Evolutionary conservation across 2,113 vertebrate species (phyloP).

Genomic region (Myodes glareolus): DNA sequence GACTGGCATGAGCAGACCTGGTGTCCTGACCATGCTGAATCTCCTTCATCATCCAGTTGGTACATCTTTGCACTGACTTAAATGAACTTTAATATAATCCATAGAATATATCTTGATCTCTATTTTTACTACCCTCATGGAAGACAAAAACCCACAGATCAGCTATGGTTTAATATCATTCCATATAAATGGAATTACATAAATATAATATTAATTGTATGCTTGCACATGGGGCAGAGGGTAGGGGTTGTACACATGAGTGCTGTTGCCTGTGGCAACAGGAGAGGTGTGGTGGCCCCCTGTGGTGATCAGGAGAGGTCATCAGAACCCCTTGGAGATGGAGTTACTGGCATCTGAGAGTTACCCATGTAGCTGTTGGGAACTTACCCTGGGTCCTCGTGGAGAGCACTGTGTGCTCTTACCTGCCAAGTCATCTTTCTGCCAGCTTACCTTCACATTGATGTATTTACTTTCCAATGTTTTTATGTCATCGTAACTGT

Average conservation of each 20-base stretch:
- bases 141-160: background rate
- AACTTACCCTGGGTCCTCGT: background rate
- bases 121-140: background rate
- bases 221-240: no score
- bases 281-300: no score
- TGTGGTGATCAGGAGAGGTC: background rate
- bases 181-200: background rate
- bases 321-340: background rate
- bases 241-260: no score
- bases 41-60: background rate
- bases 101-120: background rate
- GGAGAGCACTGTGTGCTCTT: no score
- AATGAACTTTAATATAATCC: background rate
- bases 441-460: background rate
- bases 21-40: background rate
- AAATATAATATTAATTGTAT: background rate
- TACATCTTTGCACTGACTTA: background rate
- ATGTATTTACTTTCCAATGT: background rate
- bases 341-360: background rate
- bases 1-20: background rate
- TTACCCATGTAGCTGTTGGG: background rate
- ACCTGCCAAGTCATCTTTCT: background rate
- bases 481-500: background rate
- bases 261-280: background rate
- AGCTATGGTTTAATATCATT: background rate